phyloP scores from a whole-genome alignment of 2,888 invertebrate species.

The Cacoxenus indagator region DNA sequence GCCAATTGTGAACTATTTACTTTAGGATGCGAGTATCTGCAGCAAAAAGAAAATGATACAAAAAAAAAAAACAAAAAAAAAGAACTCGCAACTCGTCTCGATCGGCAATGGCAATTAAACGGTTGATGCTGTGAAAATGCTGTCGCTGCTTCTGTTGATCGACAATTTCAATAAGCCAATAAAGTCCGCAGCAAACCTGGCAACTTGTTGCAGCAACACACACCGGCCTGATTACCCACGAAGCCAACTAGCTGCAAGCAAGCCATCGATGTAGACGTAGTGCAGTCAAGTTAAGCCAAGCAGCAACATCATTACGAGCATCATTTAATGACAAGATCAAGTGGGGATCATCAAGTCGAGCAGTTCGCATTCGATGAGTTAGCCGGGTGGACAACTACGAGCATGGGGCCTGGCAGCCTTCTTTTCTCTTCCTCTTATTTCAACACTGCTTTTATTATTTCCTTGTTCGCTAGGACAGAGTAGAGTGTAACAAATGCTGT shows the following conservation, averaged over 20 bases:
- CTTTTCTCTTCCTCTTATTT: background rate
- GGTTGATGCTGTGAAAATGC: slow-evolving; percentile 35
- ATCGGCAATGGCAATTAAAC: slow-evolving; percentile 22
- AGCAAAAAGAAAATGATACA: slow-evolving; percentile 28
- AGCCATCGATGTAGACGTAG: background rate
- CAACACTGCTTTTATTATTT: slow-evolving; percentile 26
- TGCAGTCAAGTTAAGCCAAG: background rate
- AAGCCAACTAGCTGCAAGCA: background rate
- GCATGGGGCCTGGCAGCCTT: background rate
- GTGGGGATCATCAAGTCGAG: slow-evolving; percentile 49
- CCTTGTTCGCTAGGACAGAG: slow-evolving; percentile 34
- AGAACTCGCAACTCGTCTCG: background rate
- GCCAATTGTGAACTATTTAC: slow-evolving; percentile 59
- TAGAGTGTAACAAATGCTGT: slow-evolving; percentile 51
- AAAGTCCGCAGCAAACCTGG: background rate
- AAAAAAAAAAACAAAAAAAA: slow-evolving; percentile 20
- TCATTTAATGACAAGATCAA: slow-evolving; percentile 67
- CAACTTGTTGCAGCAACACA: slow-evolving; percentile 8
- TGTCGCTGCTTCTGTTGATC: slow-evolving; percentile 49
- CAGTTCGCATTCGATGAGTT: slow-evolving; percentile 30
- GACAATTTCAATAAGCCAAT: slow-evolving; percentile 51
- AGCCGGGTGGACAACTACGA: too few relatives aligned
- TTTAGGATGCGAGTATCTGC: slow-evolving; percentile 47
- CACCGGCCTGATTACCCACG: background rate
- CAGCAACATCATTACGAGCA: slow-evolving; percentile 50